Conservation (phyloP, 2,888 invertebrate species). For the Stictocephala bisonia region DNA sequence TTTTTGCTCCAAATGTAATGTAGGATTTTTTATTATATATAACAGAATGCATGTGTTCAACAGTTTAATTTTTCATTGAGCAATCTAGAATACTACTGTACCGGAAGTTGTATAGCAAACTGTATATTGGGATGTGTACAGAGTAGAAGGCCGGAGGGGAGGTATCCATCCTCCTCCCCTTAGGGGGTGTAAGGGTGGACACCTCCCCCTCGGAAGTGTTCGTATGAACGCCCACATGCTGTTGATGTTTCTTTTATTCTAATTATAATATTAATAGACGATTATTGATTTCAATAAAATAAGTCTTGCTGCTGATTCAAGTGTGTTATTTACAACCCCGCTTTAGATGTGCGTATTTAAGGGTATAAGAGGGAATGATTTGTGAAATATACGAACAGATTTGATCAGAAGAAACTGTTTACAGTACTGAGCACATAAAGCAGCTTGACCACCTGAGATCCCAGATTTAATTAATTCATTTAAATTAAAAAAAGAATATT, state of each 20-base stretch:
- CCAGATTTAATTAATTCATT: too few relatives aligned
- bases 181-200: not conserved
- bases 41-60: conserved; percentile 49
- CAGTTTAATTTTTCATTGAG: conserved; percentile 29
- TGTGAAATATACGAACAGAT: too few relatives aligned
- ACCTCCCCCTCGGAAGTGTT: conserved; percentile 35
- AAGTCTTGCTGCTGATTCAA: conserved; percentile 56
- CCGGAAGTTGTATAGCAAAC: conserved; percentile 17
- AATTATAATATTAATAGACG: conserved; percentile 58
- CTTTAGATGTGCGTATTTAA: not conserved
- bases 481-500: too few relatives aligned
- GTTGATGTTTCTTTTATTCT: conserved; percentile 59
- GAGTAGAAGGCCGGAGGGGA: conserved; percentile 46
- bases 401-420: too few relatives aligned
- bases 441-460: too few relatives aligned
- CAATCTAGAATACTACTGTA: not conserved
- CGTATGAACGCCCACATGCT: conserved; percentile 50
- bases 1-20: conserved; percentile 49
- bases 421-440: too few relatives aligned
- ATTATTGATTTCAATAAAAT: conserved; percentile 59
- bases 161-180: conserved; percentile 24
- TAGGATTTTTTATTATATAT: conserved; percentile 47
- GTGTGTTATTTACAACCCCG: not conserved
- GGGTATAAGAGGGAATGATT: not conserved
- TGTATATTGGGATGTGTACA: conserved; percentile 39